Conservation (phyloP, 92 coral and sea anemone genomes). For the Bergia puertoricense region DNA sequence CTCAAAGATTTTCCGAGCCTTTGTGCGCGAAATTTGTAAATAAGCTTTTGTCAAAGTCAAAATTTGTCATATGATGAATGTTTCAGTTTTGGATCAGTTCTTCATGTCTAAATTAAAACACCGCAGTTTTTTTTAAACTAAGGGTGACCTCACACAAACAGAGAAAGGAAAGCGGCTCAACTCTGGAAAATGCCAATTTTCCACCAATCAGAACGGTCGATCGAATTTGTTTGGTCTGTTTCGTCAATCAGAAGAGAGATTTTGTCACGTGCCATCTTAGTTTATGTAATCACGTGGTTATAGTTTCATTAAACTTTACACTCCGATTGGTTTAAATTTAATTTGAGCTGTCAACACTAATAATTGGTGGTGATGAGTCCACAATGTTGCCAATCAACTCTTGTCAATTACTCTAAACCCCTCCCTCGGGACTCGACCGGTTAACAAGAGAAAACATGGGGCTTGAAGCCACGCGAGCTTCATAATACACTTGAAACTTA, state of each 20-base stretch:
- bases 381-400: constrained; percentile 78
- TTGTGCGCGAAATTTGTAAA: constrained; percentile 9
- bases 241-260: constrained; percentile 54
- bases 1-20: background rate
- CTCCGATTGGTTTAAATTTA: constrained; percentile 72
- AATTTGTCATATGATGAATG: constrained; percentile 26
- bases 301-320: constrained; percentile 41
- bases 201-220: constrained; percentile 54
- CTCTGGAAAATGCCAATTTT: constrained; percentile 52
- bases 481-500: constrained; percentile 41
- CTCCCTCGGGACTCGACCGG: constrained; percentile 91
- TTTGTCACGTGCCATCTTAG: constrained; percentile 53
- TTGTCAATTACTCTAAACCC: constrained; percentile 84
- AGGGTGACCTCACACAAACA: constrained; percentile 60
- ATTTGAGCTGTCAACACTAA: constrained; percentile 94
- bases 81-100: constrained; percentile 28
- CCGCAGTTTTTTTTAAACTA: constrained; percentile 42
- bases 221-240: constrained; percentile 55
- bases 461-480: constrained; percentile 95
- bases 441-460: constrained; percentile 84
- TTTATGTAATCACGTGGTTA: constrained; percentile 73
- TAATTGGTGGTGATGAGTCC: constrained; percentile 96
- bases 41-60: constrained; percentile 28
- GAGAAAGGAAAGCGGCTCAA: constrained; percentile 61
- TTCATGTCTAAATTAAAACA: constrained; percentile 49